These are phyloP conservation scores for Zelostemma sp. DNA, from an alignment of 1,140 invertebrate genomes.

Conservation along the genomic window DNA sequence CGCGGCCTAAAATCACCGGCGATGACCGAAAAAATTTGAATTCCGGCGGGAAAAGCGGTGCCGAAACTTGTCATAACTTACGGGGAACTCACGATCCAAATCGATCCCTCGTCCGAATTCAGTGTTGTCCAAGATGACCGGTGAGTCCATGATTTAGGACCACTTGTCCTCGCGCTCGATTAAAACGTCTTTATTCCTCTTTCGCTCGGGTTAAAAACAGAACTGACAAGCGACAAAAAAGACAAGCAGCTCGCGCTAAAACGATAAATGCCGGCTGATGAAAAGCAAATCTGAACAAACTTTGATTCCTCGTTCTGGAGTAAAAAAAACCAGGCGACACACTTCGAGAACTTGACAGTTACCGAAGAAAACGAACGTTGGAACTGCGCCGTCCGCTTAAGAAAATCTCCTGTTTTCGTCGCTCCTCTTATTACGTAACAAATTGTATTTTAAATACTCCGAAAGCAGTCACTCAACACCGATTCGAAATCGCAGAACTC, in stretches of 20 bases:
- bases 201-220: conserved; percentile 33
- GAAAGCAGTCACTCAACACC: too few species aligned
- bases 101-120: conserved; percentile 65
- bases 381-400: background rate
- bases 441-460: background rate
- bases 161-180: conserved; percentile 24
- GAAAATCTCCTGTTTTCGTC: conserved; percentile 13
- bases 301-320: background rate
- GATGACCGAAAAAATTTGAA: too few species aligned
- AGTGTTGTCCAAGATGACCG: conserved; percentile 67
- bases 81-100: conserved; percentile 62
- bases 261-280: conserved; percentile 31
- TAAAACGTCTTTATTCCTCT: conserved; percentile 51
- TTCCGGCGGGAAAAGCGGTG: too few species aligned
- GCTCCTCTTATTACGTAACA: conserved; percentile 6
- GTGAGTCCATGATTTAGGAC: conserved; percentile 64
- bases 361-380: conserved; percentile 7
- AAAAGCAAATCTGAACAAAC: background rate
- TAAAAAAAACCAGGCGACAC: conserved; percentile 13
- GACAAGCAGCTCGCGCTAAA: conserved; percentile 42
- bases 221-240: conserved; percentile 43
- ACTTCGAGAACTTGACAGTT: conserved; percentile 21
- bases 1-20: too few species aligned
- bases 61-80: conserved; percentile 65
- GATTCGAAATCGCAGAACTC: background rate